These are phyloP conservation scores for Anguilla marmorata DNA, from an alignment of 2,797 vertebrate genomes.

Conservation along the genomic window DNA sequence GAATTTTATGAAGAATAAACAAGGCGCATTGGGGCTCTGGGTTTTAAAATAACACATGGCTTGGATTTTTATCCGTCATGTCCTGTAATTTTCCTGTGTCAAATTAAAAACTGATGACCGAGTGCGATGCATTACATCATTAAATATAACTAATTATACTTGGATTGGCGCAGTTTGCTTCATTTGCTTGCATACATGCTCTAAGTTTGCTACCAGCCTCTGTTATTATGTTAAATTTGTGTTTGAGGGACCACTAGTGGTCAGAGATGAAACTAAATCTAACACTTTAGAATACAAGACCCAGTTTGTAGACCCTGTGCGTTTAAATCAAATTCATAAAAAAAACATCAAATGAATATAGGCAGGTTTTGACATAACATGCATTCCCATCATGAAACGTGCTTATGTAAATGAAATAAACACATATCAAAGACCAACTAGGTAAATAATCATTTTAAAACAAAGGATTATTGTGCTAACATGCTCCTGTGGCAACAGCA, in stretches of 20 bases:
- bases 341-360: too few relatives aligned
- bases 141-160: not conserved
- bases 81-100: not conserved
- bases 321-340: not conserved
- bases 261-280: conserved; percentile 2
- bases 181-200: not conserved
- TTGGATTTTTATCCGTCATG: not conserved
- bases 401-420: too few relatives aligned
- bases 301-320: not conserved
- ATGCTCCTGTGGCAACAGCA: too few relatives aligned
- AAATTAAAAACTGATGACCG: conserved; percentile 25
- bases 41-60: not conserved
- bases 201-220: not conserved
- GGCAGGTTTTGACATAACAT: too few relatives aligned
- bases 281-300: not conserved
- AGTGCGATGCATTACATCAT: conserved; percentile 20
- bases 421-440: too few relatives aligned
- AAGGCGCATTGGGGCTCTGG: not conserved
- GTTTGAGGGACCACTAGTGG: conserved; percentile 26
- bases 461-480: too few relatives aligned
- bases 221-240: conserved; percentile 7
- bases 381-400: too few relatives aligned
- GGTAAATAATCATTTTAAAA: too few relatives aligned
- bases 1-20: not conserved
- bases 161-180: not conserved